A percentile compares a stretch with the other conserved stretches of the same genome.
Conservation (phyloP, 2,888 invertebrate genomes). For the Trypoxylon attenuatum region DNA sequence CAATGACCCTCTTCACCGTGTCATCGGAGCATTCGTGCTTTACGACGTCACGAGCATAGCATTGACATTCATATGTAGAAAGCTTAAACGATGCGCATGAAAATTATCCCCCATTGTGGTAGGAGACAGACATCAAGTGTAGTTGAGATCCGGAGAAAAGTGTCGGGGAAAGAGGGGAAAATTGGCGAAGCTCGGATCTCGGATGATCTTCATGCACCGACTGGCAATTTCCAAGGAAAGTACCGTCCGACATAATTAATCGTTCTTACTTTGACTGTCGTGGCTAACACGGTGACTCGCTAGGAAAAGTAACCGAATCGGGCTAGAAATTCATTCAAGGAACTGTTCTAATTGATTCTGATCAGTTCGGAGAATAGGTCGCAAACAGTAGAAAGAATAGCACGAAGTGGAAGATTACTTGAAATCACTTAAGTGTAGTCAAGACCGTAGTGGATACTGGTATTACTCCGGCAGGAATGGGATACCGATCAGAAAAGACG, state of each 20-base stretch:
- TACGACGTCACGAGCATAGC: not conserved
- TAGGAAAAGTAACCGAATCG: slow-evolving; percentile 4
- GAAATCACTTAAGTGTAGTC: too few relatives aligned
- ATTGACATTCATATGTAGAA: slow-evolving; percentile 1
- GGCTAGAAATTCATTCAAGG: not conserved
- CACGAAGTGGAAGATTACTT: too few relatives aligned
- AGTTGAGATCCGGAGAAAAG: not conserved
- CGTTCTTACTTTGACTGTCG: slow-evolving; percentile 29
- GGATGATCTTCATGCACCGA: slow-evolving; percentile 35
- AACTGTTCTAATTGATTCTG: not conserved
- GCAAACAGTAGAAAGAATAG: too few relatives aligned
- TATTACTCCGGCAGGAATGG: too few relatives aligned
- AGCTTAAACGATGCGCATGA: not conserved
- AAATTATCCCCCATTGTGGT: not conserved
- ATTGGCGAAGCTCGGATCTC: slow-evolving; percentile 34
- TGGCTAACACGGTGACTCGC: slow-evolving; percentile 6
- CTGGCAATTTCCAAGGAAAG: slow-evolving; percentile 52
- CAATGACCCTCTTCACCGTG: too few relatives aligned
- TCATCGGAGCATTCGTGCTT: too few relatives aligned
- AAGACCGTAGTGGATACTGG: too few relatives aligned
- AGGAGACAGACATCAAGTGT: too few relatives aligned
- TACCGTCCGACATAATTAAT: slow-evolving; percentile 29
- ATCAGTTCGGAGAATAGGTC: too few relatives aligned
- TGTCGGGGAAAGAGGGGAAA: slow-evolving; percentile 16
- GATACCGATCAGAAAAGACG: too few relatives aligned